Base-by-base conservation (phyloP, 1,140 invertebrate genomes). In the Hestina assimilis region DNA sequence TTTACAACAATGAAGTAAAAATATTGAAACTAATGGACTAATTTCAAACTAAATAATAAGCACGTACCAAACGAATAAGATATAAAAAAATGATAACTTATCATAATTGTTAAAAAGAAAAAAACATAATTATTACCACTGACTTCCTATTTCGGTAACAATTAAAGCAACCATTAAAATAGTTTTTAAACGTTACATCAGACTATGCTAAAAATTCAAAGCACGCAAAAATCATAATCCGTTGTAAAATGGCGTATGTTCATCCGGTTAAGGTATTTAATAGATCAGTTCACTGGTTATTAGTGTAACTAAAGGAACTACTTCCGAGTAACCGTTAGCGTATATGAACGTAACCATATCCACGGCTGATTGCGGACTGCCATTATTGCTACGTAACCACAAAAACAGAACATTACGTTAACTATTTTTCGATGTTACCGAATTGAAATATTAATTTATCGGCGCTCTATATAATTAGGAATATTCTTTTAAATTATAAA, bases 271-370 rank as follows among this genome's bases (percentile, higher is more conserved):
- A 14, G 38, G 15, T 43, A n/a, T 42, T 40, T 40, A 40, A 11
- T 11, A n/a, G 11, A 29, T 24, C 17, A 24, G 15, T 58, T 50
- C 45, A 47, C 21, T 20, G 19, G 20, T 7, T 26, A 21, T 17
- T 42, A 24, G 24, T 23, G 56, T 69, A 65, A 66, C 61, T 66
- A 48, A 21, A 72, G 78, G 80, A 80, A 81, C 68, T 50, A 59
- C 67, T 83, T 83, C 80, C 80, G 76, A 75, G 65, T 74, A 51
- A 46, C 40, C 51, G 35, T 64, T 73, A 43, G 31, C 54, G 58
- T 45, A 60, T 45, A 60, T 53, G 23, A 77, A 72, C 64, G 68
- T 73, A 74, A 71, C 66, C 51, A 61, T 50, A 56, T 65, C 59
- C 57, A 76, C 69, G 77, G 59, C 69, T 76, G 63, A 70, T 56